Evolutionary conservation across 2,888 invertebrate genomes (phyloP).

Genomic region (Gortyna flavago): DNA sequence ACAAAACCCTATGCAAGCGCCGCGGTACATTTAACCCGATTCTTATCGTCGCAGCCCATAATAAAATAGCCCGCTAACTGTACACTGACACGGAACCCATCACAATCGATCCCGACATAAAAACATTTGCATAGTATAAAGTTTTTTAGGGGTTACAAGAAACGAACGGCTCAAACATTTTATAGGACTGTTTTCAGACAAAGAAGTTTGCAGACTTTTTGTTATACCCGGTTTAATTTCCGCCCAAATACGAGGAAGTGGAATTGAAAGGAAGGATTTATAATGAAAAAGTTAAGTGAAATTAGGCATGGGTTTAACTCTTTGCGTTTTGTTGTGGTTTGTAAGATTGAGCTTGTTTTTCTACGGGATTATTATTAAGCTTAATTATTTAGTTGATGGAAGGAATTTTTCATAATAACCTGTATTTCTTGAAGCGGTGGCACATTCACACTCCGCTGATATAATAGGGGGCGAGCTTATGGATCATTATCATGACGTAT

Average conservation of each 20-base stretch:
- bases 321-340: conserved; percentile 54
- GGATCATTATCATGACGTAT: neutral
- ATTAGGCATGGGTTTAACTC: conserved; percentile 62
- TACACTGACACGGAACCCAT: conserved; percentile 77
- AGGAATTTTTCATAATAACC: conserved; percentile 1
- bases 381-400: conserved; percentile 17
- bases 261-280: conserved; percentile 62
- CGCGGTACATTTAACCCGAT: conserved; percentile 63
- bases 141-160: conserved; percentile 65
- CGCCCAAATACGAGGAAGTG: conserved; percentile 59
- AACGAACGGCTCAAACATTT: conserved; percentile 43
- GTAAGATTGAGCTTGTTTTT: conserved; percentile 33
- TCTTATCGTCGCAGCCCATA: conserved; percentile 71
- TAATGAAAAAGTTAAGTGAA: conserved; percentile 67
- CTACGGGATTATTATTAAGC: conserved; percentile 28
- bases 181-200: conserved; percentile 60
- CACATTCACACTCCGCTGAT: no score
- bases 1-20: conserved; percentile 44
- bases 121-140: conserved; percentile 73
- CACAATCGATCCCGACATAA: conserved; percentile 72
- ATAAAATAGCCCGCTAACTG: conserved; percentile 78
- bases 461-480: neutral
- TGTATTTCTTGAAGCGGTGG: neutral
- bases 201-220: conserved; percentile 62
- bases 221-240: conserved; percentile 62